Evolutionary conservation across 2,888 invertebrate genomes (phyloP).

Genomic region (Asteroscopus sphinx): DNA sequence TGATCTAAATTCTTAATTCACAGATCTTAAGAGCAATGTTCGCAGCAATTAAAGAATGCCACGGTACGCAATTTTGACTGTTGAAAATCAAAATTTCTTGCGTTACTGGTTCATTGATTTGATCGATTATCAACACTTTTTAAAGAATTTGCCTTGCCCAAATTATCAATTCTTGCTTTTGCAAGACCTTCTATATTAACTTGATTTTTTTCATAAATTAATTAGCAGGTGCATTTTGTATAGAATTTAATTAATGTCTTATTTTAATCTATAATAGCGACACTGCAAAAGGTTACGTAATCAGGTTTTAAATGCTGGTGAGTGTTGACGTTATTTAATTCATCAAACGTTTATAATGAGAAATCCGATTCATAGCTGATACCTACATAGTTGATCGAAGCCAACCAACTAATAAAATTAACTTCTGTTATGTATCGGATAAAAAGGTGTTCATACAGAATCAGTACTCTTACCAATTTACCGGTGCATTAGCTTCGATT

Average conservation of each 20-base stretch:
- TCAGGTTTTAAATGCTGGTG: slow-evolving; percentile 17
- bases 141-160: slow-evolving; percentile 22
- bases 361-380: slow-evolving; percentile 31
- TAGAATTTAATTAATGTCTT: slow-evolving; percentile 17
- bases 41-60: slow-evolving; percentile 47
- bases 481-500: slow-evolving; percentile 72
- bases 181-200: neutral
- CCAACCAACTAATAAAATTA: slow-evolving; percentile 59
- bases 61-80: slow-evolving; percentile 29
- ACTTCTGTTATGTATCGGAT: slow-evolving; percentile 65
- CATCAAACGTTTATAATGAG: slow-evolving; percentile 16
- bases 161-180: slow-evolving; percentile 20
- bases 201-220: slow-evolving; percentile 1
- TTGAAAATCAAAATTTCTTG: slow-evolving; percentile 43
- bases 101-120: slow-evolving; percentile 40
- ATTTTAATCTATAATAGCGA: slow-evolving; percentile 8
- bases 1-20: slow-evolving; percentile 37
- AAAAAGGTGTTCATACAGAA: slow-evolving; percentile 68
- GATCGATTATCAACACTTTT: slow-evolving; percentile 38
- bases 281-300: slow-evolving; percentile 22
- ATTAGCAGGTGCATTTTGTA: slow-evolving; percentile 11
- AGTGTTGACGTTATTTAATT: slow-evolving; percentile 17
- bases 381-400: slow-evolving; percentile 45
- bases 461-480: slow-evolving; percentile 77
- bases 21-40: slow-evolving; percentile 32